Conservation (phyloP, 2,888 invertebrate species). For the Drosophila longiperda region DNA sequence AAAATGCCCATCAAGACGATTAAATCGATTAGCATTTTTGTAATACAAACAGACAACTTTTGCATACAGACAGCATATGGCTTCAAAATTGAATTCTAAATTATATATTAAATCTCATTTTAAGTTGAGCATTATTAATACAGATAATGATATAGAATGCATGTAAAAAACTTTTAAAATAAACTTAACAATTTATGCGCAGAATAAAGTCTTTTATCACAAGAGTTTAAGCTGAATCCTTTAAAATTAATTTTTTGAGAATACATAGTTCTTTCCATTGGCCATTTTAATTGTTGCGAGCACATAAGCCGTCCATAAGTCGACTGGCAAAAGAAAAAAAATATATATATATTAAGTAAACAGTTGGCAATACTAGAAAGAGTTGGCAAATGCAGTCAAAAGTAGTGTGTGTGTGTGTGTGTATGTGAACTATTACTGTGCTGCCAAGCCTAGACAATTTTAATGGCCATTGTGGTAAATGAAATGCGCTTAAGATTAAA, state of each 20-base stretch:
- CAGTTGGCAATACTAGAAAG: constrained; percentile 37
- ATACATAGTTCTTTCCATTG: constrained; percentile 49
- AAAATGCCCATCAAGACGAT: not conserved
- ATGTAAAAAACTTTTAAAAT: not conserved
- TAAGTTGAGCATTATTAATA: not conserved
- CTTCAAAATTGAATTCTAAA: not conserved
- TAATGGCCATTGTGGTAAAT: constrained; percentile 76
- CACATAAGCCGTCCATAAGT: constrained; percentile 70
- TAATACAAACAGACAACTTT: not conserved
- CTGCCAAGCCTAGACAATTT: constrained; percentile 61
- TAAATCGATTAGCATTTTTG: not conserved
- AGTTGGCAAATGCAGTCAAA: constrained; percentile 17
- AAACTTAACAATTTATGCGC: constrained; percentile 1
- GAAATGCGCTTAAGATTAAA: constrained; percentile 80
- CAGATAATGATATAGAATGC: not conserved
- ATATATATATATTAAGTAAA: constrained; percentile 46
- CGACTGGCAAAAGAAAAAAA: constrained; percentile 47
- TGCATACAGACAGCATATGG: not conserved
- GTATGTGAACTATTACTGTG: constrained; percentile 9
- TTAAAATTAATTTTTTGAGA: constrained; percentile 66
- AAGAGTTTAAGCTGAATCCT: constrained; percentile 46
- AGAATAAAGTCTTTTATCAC: constrained; percentile 13
- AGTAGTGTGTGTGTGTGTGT: constrained; percentile 4
- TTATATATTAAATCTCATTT: not conserved
- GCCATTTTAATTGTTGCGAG: constrained; percentile 75